These are phyloP conservation scores for Thymelicus lineola DNA, from an alignment of 2,888 invertebrate genomes.

Conservation along the genomic window DNA sequence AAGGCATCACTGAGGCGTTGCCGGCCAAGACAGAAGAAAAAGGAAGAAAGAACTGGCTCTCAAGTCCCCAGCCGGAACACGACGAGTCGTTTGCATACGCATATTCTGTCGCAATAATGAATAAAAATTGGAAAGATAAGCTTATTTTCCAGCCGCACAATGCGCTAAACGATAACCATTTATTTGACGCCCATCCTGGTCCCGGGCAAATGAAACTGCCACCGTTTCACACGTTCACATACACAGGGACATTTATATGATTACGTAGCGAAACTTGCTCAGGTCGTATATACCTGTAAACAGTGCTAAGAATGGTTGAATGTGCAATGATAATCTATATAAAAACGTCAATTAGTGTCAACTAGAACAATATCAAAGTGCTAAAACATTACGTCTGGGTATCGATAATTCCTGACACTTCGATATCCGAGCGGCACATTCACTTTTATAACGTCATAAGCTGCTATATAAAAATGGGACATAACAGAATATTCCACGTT, in stretches of 20 bases:
- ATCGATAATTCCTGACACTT: constrained; percentile 11
- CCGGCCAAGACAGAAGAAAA: too few relatives aligned
- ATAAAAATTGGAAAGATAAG: constrained; percentile 36
- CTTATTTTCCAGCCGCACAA: constrained; percentile 11
- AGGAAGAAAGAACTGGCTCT: too few relatives aligned
- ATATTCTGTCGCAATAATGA: neutral
- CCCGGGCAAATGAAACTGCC: constrained; percentile 50
- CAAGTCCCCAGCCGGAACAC: too few relatives aligned
- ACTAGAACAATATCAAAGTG: neutral
- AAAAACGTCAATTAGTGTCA: neutral
- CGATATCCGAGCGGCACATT: constrained; percentile 20
- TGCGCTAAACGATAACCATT: constrained; percentile 45
- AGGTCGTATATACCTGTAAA: constrained; percentile 14
- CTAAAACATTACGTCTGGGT: neutral
- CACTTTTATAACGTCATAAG: constrained; percentile 30
- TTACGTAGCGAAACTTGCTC: constrained; percentile 30
- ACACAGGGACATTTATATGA: constrained; percentile 16
- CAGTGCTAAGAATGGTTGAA: neutral
- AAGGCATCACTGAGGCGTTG: too few relatives aligned
- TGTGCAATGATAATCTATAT: neutral
- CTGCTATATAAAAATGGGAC: constrained; percentile 15
- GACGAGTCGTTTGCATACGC: too few relatives aligned
- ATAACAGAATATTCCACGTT: constrained; percentile 19
- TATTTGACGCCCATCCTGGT: constrained; percentile 60
- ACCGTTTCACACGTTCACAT: constrained; percentile 28